These are phyloP conservation scores for Ecliptopera silaceata DNA, from an alignment of 2,888 invertebrate species.

Conservation along the genomic window DNA sequence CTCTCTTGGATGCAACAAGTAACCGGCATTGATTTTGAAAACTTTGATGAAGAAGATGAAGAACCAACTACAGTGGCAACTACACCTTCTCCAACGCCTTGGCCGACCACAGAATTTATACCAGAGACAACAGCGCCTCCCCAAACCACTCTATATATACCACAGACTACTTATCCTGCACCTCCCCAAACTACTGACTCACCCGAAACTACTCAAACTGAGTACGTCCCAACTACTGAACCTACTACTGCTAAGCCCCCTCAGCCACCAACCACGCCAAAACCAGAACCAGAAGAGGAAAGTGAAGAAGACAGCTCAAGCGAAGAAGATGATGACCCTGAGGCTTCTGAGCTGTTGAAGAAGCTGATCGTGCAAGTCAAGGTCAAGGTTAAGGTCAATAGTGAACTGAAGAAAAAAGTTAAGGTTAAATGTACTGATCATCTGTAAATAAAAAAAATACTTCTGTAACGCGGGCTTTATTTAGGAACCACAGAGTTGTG, in stretches of 20 bases:
- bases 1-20: slow-evolving; percentile 59
- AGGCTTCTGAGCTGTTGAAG: slow-evolving; percentile 60
- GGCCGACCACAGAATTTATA: background rate
- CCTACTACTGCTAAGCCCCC: slow-evolving; percentile 10
- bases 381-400: slow-evolving; percentile 66
- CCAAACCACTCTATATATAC: slow-evolving; percentile 13
- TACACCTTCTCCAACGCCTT: too few relatives aligned
- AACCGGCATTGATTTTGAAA: slow-evolving; percentile 67
- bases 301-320: slow-evolving; percentile 44
- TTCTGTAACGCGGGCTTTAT: too few relatives aligned
- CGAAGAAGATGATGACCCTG: slow-evolving; percentile 51
- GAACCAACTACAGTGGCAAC: slow-evolving; percentile 18
- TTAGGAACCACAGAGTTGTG: too few relatives aligned
- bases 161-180: slow-evolving; percentile 28
- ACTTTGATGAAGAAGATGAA: slow-evolving; percentile 50
- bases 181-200: slow-evolving; percentile 12
- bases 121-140: slow-evolving; percentile 27
- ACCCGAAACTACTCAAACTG: slow-evolving; percentile 7
- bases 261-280: background rate
- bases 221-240: background rate
- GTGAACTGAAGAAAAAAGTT: slow-evolving; percentile 47
- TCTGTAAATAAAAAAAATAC: background rate
- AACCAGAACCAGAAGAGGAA: slow-evolving; percentile 23
- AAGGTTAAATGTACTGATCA: slow-evolving; percentile 28
- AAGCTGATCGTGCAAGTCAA: slow-evolving; percentile 67